Evolutionary conservation across 2,888 invertebrate genomes (phyloP).

Genomic region (Ferdinandea cuprea): DNA sequence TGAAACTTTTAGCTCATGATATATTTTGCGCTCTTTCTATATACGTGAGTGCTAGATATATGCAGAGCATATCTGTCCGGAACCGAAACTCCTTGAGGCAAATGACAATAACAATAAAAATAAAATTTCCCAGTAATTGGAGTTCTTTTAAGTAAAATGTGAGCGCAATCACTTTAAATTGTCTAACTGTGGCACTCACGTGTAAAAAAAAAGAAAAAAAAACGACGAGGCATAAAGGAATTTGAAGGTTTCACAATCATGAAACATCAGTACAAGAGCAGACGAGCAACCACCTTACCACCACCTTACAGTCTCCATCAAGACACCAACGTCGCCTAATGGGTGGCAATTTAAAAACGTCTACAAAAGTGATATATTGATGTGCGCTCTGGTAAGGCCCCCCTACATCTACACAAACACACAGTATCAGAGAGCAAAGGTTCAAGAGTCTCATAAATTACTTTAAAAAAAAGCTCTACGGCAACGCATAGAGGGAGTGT

Average conservation of each 20-base stretch:
- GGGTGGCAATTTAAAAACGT: conserved; percentile 68
- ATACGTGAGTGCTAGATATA: conserved; percentile 20
- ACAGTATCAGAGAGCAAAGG: conserved; percentile 12
- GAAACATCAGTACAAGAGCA: not conserved
- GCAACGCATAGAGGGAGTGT: conserved; percentile 23
- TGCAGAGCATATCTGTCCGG: not conserved
- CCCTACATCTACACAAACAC: not conserved
- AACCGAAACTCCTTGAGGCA: conserved; percentile 2
- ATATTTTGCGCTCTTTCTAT: conserved; percentile 21
- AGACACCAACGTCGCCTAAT: conserved; percentile 43
- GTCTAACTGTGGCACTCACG: conserved; percentile 41
- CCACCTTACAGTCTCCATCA: not conserved
- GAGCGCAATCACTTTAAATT: conserved; percentile 69
- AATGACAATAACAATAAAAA: conserved; percentile 69
- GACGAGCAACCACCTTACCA: not conserved
- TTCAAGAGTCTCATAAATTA: conserved; percentile 57
- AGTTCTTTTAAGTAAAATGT: conserved; percentile 71
- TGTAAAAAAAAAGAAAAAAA: too few relatives aligned
- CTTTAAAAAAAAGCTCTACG: conserved; percentile 39
- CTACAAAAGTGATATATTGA: conserved; percentile 64
- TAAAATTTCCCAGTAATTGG: conserved; percentile 65
- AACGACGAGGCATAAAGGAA: not conserved
- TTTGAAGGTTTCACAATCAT: not conserved
- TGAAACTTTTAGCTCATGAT: conserved; percentile 57
- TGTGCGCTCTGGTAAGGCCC: conserved; percentile 31